phyloP scores from a whole-genome alignment of 1,140 invertebrate genomes.

The Aphidius gifuensis region DNA sequence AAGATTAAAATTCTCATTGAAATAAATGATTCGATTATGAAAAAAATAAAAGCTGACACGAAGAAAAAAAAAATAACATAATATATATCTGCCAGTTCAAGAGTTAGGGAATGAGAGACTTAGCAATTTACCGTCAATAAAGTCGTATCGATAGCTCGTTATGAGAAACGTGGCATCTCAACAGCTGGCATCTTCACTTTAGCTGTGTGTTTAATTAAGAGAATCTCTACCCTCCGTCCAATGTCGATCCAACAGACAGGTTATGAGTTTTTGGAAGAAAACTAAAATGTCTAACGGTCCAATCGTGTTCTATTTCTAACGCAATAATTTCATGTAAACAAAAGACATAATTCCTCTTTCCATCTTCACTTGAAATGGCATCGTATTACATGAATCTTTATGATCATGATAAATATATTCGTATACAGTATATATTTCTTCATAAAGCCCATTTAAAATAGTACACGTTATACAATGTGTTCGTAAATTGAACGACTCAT shows the following conservation, averaged over 20 bases:
- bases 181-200: conserved; percentile 1
- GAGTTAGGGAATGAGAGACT: background rate
- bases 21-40: too few species aligned
- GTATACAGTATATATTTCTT: too few species aligned
- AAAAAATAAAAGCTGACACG: too few species aligned
- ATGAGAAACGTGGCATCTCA: conserved; percentile 3
- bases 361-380: too few species aligned
- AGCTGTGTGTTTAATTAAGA: background rate
- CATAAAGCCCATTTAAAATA: background rate
- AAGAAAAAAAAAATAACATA: too few species aligned
- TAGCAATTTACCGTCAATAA: conserved; percentile 16
- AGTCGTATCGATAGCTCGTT: conserved; percentile 18
- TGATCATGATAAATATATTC: too few species aligned
- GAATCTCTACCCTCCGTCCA: background rate
- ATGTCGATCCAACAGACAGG: conserved; percentile 5
- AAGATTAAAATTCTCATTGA: too few species aligned
- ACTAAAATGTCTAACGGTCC: background rate
- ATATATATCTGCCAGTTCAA: too few species aligned
- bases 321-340: too few species aligned
- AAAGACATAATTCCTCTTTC: too few species aligned
- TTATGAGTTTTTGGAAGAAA: conserved; percentile 29
- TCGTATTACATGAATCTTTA: too few species aligned
- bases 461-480: background rate
- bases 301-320: background rate
- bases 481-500: conserved; percentile 12